phyloP scores from a whole-genome alignment of 2,888 invertebrate genomes.

The Thymelicus sylvestris region DNA sequence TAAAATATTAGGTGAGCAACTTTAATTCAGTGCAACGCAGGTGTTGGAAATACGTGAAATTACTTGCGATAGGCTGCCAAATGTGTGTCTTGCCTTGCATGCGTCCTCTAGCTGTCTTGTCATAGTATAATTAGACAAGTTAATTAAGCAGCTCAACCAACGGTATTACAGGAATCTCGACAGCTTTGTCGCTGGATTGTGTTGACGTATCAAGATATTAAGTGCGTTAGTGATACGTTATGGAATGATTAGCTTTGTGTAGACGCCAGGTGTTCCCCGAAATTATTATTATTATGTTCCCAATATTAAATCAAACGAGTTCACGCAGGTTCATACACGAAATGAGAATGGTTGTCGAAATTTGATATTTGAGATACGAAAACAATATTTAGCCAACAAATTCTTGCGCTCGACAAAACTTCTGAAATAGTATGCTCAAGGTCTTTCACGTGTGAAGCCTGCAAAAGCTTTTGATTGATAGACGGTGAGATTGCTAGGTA shows the following conservation, averaged over 20 bases:
- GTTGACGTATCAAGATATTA: constrained; percentile 32
- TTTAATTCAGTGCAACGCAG: constrained; percentile 6
- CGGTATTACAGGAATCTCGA: constrained; percentile 37
- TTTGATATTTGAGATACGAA: too few relatives aligned
- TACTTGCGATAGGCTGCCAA: constrained; percentile 15
- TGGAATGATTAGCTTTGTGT: constrained; percentile 13
- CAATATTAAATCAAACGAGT: not conserved
- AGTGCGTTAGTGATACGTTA: constrained; percentile 24
- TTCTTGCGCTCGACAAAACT: too few relatives aligned
- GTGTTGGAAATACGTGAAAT: constrained; percentile 12
- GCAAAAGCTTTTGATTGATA: too few relatives aligned
- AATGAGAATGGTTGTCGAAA: too few relatives aligned
- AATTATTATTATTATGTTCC: not conserved
- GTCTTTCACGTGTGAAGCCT: too few relatives aligned
- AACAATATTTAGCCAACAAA: too few relatives aligned
- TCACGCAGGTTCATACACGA: not conserved
- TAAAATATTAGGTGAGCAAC: too few relatives aligned
- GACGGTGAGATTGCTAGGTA: too few relatives aligned
- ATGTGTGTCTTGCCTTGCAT: constrained; percentile 14
- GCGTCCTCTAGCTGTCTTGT: constrained; percentile 48
- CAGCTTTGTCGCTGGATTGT: constrained; percentile 34
- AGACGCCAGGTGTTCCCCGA: not conserved
- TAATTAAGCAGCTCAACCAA: constrained; percentile 54
- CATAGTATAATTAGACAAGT: constrained; percentile 59
- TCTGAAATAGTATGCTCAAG: too few relatives aligned